These are phyloP conservation scores for Paracyprichromis sp. DNA, from an alignment of 2,113 vertebrate genomes.

Conservation along the genomic window DNA sequence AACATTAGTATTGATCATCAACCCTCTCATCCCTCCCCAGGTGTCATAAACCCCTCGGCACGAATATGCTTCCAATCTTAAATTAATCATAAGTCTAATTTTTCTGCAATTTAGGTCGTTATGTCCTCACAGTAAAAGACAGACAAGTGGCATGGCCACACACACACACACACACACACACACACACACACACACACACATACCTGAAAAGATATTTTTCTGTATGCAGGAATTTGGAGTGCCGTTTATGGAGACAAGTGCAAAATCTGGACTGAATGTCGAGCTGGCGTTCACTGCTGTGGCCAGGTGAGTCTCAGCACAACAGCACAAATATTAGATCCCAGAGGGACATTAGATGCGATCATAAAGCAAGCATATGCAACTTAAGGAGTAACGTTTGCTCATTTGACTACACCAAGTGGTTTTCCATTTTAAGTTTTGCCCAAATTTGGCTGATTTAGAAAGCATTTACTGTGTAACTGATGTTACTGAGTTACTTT, in stretches of 20 bases:
- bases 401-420: neutral
- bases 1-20: neutral
- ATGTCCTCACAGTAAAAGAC: neutral
- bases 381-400: neutral
- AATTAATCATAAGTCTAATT: neutral
- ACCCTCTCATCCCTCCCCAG: neutral
- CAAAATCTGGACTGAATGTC: conserved; percentile 88
- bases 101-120: neutral
- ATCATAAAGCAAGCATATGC: neutral
- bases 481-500: neutral
- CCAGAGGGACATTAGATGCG: neutral
- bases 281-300: conserved; percentile 90
- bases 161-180: neutral
- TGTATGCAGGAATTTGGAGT: conserved; percentile 83
- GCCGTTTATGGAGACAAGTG: conserved; percentile 96
- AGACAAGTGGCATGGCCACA: neutral
- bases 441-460: neutral
- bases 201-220: neutral
- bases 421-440: neutral
- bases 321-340: neutral
- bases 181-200: neutral
- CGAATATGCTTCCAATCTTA: neutral
- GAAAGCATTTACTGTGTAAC: neutral
- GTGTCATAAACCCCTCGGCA: neutral
- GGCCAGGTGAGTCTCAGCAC: conserved; percentile 81